These are phyloP conservation scores for Neostethus bicornis DNA, from an alignment of 2,797 vertebrate species.

Conservation along the genomic window DNA sequence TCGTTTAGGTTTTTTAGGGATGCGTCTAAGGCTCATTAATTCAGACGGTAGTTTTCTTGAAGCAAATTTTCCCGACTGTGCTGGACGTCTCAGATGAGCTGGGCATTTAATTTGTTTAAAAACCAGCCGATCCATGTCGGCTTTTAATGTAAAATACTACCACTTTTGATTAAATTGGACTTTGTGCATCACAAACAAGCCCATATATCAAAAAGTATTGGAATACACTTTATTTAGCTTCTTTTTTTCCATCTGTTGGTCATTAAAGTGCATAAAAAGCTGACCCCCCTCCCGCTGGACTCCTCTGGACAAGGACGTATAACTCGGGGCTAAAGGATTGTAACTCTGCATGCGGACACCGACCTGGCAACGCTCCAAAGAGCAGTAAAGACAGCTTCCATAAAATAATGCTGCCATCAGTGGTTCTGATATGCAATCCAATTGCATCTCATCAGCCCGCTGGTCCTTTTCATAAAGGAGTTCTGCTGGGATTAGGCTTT, in stretches of 20 bases:
- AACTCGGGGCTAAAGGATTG: slow-evolving; percentile 63
- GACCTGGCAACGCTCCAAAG: slow-evolving; percentile 67
- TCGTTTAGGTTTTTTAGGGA: slow-evolving; percentile 45
- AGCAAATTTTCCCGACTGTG: slow-evolving; percentile 58
- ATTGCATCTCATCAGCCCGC: slow-evolving; percentile 72
- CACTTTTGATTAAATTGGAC: slow-evolving; percentile 69
- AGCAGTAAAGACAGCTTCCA: slow-evolving; percentile 69
- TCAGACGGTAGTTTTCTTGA: slow-evolving; percentile 54
- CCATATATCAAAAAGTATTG: slow-evolving; percentile 53
- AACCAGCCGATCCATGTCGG: slow-evolving; percentile 65
- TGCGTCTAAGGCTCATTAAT: slow-evolving; percentile 55
- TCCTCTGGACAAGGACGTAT: slow-evolving; percentile 59
- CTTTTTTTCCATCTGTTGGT: slow-evolving; percentile 42
- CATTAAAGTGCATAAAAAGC: slow-evolving; percentile 72
- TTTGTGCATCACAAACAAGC: slow-evolving; percentile 57
- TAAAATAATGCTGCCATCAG: slow-evolving; percentile 72
- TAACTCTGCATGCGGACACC: slow-evolving; percentile 64
- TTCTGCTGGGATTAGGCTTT: slow-evolving; percentile 54
- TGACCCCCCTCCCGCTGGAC: slow-evolving; percentile 52
- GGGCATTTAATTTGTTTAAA: slow-evolving; percentile 65
- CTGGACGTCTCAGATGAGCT: slow-evolving; percentile 56
- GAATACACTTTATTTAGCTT: slow-evolving; percentile 49
- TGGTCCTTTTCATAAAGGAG: slow-evolving; percentile 61
- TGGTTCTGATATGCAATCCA: slow-evolving; percentile 73
- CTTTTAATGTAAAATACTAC: slow-evolving; percentile 69